These are phyloP conservation scores for Syrrhaptes paradoxus DNA, from an alignment of 2,113 vertebrate species.

Conservation along the genomic window DNA sequence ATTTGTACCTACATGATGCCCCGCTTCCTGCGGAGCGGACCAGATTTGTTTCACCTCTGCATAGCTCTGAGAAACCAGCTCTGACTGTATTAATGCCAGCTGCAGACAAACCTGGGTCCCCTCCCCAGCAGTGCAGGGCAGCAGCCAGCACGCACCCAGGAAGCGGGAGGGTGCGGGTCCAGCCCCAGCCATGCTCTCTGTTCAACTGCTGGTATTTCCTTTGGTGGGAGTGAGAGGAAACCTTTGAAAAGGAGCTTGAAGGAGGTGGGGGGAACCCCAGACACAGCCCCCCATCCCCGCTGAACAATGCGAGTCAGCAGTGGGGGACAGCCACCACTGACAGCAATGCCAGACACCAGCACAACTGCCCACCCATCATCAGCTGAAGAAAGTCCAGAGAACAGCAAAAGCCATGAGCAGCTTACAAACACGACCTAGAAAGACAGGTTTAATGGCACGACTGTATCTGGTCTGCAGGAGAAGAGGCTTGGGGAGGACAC, in stretches of 20 bases:
- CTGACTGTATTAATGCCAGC: neutral
- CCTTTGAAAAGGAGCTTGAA: neutral
- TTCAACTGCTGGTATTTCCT: neutral
- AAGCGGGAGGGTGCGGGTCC: accelerated
- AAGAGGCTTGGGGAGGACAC: neutral
- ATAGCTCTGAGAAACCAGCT: neutral
- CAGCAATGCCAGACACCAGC: neutral
- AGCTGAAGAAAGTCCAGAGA: neutral
- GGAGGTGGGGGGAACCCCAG: neutral
- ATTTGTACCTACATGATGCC: neutral
- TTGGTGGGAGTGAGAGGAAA: neutral
- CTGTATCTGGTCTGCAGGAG: neutral
- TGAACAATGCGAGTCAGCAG: neutral
- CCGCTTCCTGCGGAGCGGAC: neutral
- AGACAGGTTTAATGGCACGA: neutral
- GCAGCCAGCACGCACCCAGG: neutral
- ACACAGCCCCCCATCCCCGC: neutral
- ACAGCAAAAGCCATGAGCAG: neutral
- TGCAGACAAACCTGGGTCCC: neutral
- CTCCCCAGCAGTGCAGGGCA: accelerated
- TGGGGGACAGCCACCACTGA: neutral
- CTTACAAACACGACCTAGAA: neutral
- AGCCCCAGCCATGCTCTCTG: neutral
- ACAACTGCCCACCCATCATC: neutral
- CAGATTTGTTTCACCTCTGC: accelerated